Percentiles rank a stretch among this genome's conserved stretches.
Evolutionary conservation across 2,113 vertebrate genomes (phyloP).

Genomic region (Crotalus horridus): DNA sequence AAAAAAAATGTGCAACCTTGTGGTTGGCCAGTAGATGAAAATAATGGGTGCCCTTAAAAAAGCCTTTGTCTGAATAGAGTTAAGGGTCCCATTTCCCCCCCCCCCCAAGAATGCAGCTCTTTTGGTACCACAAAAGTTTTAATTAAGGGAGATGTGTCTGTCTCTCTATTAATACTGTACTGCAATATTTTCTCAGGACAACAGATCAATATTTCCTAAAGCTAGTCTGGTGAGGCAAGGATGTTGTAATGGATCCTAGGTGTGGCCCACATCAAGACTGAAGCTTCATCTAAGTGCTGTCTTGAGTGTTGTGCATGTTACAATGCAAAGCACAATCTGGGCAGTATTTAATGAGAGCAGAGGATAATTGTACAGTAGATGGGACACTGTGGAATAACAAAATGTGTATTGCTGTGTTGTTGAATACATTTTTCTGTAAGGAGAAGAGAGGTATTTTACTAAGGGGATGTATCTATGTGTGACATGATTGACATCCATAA

Average conservation of each 20-base stretch:
- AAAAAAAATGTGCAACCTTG: no score
- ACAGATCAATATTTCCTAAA: background rate
- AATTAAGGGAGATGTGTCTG: background rate
- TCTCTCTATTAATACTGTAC: background rate
- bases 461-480: background rate
- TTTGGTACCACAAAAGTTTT: background rate
- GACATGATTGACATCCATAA: background rate
- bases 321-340: background rate
- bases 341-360: no score
- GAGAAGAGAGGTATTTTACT: background rate
- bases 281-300: background rate
- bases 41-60: no score
- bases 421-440: background rate
- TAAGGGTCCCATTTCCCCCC: background rate
- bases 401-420: background rate
- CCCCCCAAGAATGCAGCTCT: background rate
- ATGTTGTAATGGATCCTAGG: background rate
- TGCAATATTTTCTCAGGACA: background rate
- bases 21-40: no score
- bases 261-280: background rate
- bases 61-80: no score
- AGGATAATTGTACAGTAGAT: background rate
- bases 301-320: background rate
- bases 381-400: background rate
- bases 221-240: background rate